These are phyloP conservation scores for Ennomos erosarius DNA, from an alignment of 2,888 invertebrate species.

Conservation along the genomic window DNA sequence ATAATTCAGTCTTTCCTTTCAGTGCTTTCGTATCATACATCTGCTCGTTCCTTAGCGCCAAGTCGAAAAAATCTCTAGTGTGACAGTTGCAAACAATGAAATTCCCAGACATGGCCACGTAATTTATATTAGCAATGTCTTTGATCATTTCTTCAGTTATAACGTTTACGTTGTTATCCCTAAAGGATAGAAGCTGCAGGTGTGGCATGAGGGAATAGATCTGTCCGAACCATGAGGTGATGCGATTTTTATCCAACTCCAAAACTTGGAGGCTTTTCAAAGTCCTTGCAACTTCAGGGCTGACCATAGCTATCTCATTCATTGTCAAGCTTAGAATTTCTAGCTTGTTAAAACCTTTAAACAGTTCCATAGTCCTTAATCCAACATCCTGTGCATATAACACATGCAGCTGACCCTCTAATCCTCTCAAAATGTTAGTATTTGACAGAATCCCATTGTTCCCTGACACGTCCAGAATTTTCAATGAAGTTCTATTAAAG, in stretches of 20 bases:
- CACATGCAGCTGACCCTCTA: constrained; percentile 70
- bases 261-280: constrained; percentile 75
- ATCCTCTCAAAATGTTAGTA: constrained; percentile 62
- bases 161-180: constrained; percentile 83
- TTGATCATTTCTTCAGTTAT: constrained; percentile 83
- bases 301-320: constrained; percentile 79
- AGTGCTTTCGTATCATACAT: not conserved
- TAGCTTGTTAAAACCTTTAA: constrained; percentile 68
- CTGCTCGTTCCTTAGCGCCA: constrained; percentile 54
- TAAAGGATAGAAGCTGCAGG: constrained; percentile 73
- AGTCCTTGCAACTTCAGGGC: constrained; percentile 50
- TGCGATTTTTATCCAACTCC: constrained; percentile 81
- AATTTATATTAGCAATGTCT: constrained; percentile 78
- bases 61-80: constrained; percentile 78
- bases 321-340: constrained; percentile 73
- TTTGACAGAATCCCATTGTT: constrained; percentile 71
- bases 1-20: constrained; percentile 1
- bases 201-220: constrained; percentile 66
- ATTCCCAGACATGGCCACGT: constrained; percentile 83
- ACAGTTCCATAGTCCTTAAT: constrained; percentile 63
- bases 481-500: constrained; percentile 73
- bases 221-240: constrained; percentile 82
- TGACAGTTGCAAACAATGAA: constrained; percentile 86
- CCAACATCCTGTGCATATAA: constrained; percentile 74
- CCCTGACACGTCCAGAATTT: constrained; percentile 82